Evolutionary conservation across 2,113 vertebrate genomes (phyloP).

Genomic region (Mohoua ochrocephala): DNA sequence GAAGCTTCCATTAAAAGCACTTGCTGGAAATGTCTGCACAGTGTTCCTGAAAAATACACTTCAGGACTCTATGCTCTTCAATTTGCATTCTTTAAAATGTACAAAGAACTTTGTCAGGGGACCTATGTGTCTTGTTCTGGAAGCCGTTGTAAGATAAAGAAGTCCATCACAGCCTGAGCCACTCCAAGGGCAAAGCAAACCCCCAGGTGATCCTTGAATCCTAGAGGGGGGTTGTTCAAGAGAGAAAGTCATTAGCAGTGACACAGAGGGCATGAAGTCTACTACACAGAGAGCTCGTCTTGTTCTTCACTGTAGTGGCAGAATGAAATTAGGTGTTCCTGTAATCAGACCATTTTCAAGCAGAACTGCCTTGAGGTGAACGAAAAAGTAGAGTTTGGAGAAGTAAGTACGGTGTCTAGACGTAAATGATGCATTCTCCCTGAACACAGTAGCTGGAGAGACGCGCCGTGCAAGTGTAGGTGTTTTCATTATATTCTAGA

Average conservation of each 20-base stretch:
- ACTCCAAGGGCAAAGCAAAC: neutral
- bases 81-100: neutral
- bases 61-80: neutral
- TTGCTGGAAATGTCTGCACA: constrained; percentile 25
- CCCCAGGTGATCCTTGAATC: neutral
- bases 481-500: constrained; percentile 1
- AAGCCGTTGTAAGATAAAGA: neutral
- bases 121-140: neutral
- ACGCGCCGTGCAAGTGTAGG: neutral
- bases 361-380: neutral
- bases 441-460: neutral
- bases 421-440: neutral
- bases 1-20: constrained; percentile 17
- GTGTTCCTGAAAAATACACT: neutral
- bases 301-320: neutral
- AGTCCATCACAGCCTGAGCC: neutral
- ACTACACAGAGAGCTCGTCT: neutral
- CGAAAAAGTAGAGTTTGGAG: neutral
- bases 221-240: neutral
- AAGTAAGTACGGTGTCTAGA: neutral
- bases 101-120: neutral
- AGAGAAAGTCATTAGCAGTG: neutral
- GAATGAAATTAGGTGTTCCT: neutral
- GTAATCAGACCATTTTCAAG: neutral
- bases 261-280: neutral